Evolutionary conservation across 2,797 vertebrate species (phyloP), one percentile per base, ranked within the genome.

Genomic region (Xiphophorus birchmanni): DNA sequence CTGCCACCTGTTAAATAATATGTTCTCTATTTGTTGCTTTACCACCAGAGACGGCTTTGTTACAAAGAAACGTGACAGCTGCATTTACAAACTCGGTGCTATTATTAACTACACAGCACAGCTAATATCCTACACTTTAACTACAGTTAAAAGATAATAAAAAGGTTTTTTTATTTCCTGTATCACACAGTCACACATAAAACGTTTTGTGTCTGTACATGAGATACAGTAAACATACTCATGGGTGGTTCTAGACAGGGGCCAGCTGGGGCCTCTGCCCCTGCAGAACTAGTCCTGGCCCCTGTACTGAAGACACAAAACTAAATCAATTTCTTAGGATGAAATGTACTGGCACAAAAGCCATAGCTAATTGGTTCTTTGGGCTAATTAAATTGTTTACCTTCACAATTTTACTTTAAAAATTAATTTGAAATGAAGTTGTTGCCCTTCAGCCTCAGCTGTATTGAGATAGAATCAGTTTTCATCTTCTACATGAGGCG

Each of bases 11-110:
- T 79, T 86, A 76, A 80, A 88, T 87, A 78, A 79, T 77, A 76
- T 83, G 79, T 87, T 88, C 84, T 88, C 76, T 78, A 84, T 90
- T 90, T 90, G 86, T 93, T 91, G 85, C 78, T 73, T 52, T 69
- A 78, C 48, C 79, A 60, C 35, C 45, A 23, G 45, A 85, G 73
- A 84, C 44, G 48, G 67, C 77, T 82, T 76, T 78, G 89, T 88
- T 47, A 87, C 82, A 86, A 88, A 87, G 80, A 71, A 88, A 91
- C 89, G 90, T 29, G 87, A 84, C 12, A 75, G 77, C 81, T 84
- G 85, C 82, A 87, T 89, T 93, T 82, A 83, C 76, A 35, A 50
- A 65, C 69, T 9, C 4, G 13, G 7, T 18, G 42, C 69, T 71
- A 71, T 71, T 44, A 71, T 71, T 71, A 71, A n/a, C 23, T 15